phyloP scores from a whole-genome alignment of 1,140 invertebrate genomes.

The Oscheius sp. region DNA sequence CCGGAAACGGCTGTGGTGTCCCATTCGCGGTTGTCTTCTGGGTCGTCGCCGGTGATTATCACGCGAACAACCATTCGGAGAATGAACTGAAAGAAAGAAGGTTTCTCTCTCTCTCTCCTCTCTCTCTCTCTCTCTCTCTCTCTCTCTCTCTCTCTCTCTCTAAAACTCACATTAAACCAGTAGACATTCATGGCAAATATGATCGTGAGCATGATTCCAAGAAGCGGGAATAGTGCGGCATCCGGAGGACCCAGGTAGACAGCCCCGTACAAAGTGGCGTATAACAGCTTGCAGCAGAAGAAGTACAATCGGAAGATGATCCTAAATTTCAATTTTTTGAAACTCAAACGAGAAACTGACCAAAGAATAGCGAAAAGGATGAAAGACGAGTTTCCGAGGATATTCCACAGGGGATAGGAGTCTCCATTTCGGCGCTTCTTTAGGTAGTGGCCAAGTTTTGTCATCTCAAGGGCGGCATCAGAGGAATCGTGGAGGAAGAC shows the following conservation, averaged over 20 bases:
- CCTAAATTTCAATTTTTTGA: constrained; percentile 1
- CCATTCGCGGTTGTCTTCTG: constrained; percentile 47
- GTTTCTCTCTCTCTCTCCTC: not conserved
- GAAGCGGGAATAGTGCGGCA: constrained; percentile 57
- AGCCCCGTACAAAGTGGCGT: constrained; percentile 55
- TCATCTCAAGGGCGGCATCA: constrained; percentile 63
- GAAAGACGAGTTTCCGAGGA: constrained; percentile 61
- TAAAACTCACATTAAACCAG: constrained; percentile 63
- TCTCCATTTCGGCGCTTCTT: constrained; percentile 59
- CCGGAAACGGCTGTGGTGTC: constrained; percentile 39
- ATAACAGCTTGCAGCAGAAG: constrained; percentile 62
- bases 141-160: not conserved
- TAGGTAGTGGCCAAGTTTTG: constrained; percentile 63
- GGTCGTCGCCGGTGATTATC: constrained; percentile 42
- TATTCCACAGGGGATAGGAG: constrained; percentile 51
- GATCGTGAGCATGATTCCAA: constrained; percentile 61
- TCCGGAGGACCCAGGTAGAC: constrained; percentile 43
- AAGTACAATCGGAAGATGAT: constrained; percentile 58
- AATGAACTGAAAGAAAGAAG: constrained; percentile 38
- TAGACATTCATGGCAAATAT: constrained; percentile 62
- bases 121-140: too few relatives aligned
- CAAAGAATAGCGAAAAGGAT: constrained; percentile 61
- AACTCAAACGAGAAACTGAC: constrained; percentile 47
- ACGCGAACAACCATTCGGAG: constrained; percentile 41
- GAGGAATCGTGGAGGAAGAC: constrained; percentile 63